phyloP scores from a whole-genome alignment of 2,888 invertebrate genomes.

The Phyllotreta striolata region DNA sequence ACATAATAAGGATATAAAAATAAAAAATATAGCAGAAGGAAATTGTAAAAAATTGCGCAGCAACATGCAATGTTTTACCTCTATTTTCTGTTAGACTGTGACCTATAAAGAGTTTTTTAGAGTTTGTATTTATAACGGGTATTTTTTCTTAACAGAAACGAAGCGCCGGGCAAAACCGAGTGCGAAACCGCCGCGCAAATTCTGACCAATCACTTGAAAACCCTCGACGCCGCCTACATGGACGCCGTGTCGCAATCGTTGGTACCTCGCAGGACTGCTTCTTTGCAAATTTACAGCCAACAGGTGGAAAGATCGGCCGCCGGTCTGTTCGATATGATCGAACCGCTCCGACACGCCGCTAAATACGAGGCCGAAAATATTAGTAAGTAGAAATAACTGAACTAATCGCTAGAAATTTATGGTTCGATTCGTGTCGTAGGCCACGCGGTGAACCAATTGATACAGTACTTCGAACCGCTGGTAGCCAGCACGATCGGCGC shows the following conservation, averaged over 20 bases:
- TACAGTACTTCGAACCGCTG: constrained; percentile 85
- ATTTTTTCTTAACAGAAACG: constrained; percentile 70
- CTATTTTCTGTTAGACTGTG: too few species aligned
- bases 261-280: constrained; percentile 53
- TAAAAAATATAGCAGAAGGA: too few species aligned
- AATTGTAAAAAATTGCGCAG: too few species aligned
- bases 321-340: constrained; percentile 84
- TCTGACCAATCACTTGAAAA: constrained; percentile 77
- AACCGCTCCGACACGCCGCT: constrained; percentile 84
- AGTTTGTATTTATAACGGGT: too few species aligned
- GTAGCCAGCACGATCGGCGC: constrained; percentile 86
- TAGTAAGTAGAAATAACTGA: constrained; percentile 57
- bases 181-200: constrained; percentile 85
- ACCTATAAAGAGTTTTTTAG: too few species aligned
- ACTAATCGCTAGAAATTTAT: not conserved
- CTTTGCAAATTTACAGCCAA: constrained; percentile 64
- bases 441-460: constrained; percentile 81
- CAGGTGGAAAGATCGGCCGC: constrained; percentile 70
- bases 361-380: constrained; percentile 92
- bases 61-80: too few species aligned
- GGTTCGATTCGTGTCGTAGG: constrained; percentile 55
- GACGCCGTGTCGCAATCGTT: constrained; percentile 72
- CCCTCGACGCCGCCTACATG: constrained; percentile 86
- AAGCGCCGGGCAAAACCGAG: constrained; percentile 95
- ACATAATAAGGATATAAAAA: too few species aligned